Evolutionary conservation across 2,797 vertebrate species (phyloP), one percentile per base, ranked within the genome.

Genomic region (Melanotaenia nigrans): DNA sequence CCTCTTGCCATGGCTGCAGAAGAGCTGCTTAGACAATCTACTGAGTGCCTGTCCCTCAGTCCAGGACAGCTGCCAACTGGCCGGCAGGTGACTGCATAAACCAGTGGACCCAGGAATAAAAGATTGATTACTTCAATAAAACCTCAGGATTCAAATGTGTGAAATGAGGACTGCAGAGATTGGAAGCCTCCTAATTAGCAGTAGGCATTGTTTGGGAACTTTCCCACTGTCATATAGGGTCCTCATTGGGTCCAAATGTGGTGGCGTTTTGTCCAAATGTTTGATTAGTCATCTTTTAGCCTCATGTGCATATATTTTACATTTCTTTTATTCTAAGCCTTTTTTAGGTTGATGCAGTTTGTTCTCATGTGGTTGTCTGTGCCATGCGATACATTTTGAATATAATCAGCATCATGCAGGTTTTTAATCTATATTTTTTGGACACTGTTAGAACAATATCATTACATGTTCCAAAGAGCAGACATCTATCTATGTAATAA

Each of bases 41-140:
- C 79, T 35, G 65, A 75, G 65, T 58, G 54, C 73, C 72, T 57
- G 10, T 53, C 54, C 57, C 57, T 67, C 64, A 13, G 33, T 81
- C 71, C 85, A 86, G 79, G 81, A 90, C 69, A 42, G 63, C 67
- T 76, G 90, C 93, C 93, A 93, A 88, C 69, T 73, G 84, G 86
- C 84, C 78, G 69, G 89, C 89, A 90, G 91, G 92, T 88, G 83
- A 88, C 79, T 81, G 35, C 83, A 83, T 80, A 59, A 89, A 89
- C 89, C 86, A 54, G 78, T 80, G 91, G 86, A 86, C 71, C 74
- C 75, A 47, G 77, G 78, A 42, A 68, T 55, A 85, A 84, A 90
- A 90, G 90, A 93, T 88, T 85, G 87, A 93, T 92, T 74, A 66
- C 81, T 76, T 59, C 79, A 79, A 86, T 91, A 90, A 89, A 80